Base-by-base conservation (phyloP, 1,140 invertebrate genomes). In the Campoletis sonorensis region DNA sequence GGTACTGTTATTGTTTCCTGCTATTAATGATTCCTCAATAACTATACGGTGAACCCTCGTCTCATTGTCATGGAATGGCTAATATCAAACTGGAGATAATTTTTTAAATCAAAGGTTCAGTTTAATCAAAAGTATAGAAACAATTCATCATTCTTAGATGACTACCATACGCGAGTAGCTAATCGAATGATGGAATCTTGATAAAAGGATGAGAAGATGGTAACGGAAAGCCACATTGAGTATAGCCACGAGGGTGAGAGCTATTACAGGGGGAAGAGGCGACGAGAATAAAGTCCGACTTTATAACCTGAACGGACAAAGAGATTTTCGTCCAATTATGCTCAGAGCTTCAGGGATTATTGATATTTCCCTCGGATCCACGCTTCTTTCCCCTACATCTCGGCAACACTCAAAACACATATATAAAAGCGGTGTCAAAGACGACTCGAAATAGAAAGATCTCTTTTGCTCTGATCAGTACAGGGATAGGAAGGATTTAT, bases 261-360 rank as follows among this genome's bases (percentile, higher is more conserved):
- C 10, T 58, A 58, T 58, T 58, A 49, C n/a, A n/a, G 18, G 4
- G 5, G 54, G 54, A 58, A 58, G 18, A n/a, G 54, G 54, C 7
- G 45, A 10, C 45, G 45, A 16, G 16, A 49, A 49, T 7, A 58
- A n/a, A n/a, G 16, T n/a, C 16, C 54, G 54, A 58, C 54, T 58
- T 58, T 58, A 58, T 58, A 58, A 58, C 54, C n/a, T n/a, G 54
- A 58, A 45, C 54, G 54, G 54, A 58, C 54, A 58, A 58, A 58
- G 54, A 58, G 54, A 58, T 11, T n/a, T 58, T 58, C 54, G 54
- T 58, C 54, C 54, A 58, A 58, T 58, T 58, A 58, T 58, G 11
- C 54, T n/a, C 54, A 4, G 54, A 15, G 54, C 54, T 58, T n/a
- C 54, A 15, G 54, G 54, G 54, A 58, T 58, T 58, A 58, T 58